phyloP scores from a whole-genome alignment of 2,888 invertebrate genomes.

The Pycnomerus fuliginosus region DNA sequence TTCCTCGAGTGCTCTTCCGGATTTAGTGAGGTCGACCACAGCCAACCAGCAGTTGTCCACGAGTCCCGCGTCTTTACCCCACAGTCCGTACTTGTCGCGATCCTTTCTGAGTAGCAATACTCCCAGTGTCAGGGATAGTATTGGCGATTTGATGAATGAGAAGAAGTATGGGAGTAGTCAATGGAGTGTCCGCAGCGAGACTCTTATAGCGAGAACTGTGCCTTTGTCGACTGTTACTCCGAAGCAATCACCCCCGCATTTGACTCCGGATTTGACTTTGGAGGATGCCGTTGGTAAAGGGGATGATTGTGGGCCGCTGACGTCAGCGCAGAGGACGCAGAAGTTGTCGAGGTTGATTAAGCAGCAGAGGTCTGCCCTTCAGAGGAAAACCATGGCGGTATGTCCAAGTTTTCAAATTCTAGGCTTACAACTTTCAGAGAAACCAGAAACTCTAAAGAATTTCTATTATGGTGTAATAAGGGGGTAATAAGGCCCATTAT shows the following conservation, averaged over 20 bases:
- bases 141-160: constrained; percentile 78
- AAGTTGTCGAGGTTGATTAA: constrained; percentile 67
- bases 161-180: constrained; percentile 70
- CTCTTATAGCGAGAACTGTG: constrained; percentile 69
- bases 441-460: too few species aligned
- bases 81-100: constrained; percentile 56
- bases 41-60: constrained; percentile 50
- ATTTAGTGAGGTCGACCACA: constrained; percentile 55
- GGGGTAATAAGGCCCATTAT: too few species aligned
- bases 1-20: constrained; percentile 46
- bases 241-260: constrained; percentile 57
- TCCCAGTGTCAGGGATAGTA: constrained; percentile 48
- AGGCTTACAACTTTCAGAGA: too few species aligned
- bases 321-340: constrained; percentile 68
- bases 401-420: too few species aligned
- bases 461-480: too few species aligned
- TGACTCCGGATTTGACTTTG: constrained; percentile 19
- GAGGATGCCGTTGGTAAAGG: constrained; percentile 47
- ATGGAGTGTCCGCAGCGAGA: constrained; percentile 71
- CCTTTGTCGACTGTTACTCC: constrained; percentile 71
- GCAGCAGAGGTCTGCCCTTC: constrained; percentile 56
- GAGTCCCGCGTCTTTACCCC: constrained; percentile 55
- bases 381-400: constrained; percentile 24
- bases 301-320: constrained; percentile 59
- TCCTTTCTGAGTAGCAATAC: constrained; percentile 49